A percentile compares a stretch with the other conserved stretches of the same genome.
phyloP scores from a whole-genome alignment of 2,797 vertebrate species.

The Melanotaenia trifasciata region DNA sequence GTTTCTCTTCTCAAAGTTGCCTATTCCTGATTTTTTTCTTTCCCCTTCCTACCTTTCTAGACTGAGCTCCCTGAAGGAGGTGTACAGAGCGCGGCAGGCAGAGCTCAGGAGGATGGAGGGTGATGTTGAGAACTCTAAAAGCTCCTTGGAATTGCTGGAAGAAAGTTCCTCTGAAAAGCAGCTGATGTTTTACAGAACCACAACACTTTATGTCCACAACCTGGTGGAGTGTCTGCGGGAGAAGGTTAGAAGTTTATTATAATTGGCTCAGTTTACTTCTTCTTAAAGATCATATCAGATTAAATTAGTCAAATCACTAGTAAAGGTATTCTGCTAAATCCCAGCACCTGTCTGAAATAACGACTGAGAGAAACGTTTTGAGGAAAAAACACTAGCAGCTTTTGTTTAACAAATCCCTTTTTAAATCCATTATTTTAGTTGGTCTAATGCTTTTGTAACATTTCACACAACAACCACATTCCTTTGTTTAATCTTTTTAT shows the following conservation, averaged over 20 bases:
- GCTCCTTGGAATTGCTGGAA: slow-evolving; percentile 84
- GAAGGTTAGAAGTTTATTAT: slow-evolving; percentile 82
- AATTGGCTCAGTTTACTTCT: not conserved
- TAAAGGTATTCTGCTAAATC: not conserved
- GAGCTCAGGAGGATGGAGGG: slow-evolving; percentile 86
- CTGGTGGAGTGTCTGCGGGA: slow-evolving; percentile 92
- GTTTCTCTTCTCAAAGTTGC: not conserved
- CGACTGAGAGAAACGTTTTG: too few relatives aligned
- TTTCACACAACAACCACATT: not conserved
- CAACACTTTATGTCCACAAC: slow-evolving; percentile 88
- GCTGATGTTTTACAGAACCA: slow-evolving; percentile 89
- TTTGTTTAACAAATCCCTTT: too few relatives aligned
- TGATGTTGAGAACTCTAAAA: slow-evolving; percentile 85
- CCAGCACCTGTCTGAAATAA: too few relatives aligned
- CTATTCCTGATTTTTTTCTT: not conserved
- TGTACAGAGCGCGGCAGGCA: slow-evolving; percentile 88
- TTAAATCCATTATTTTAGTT: too few relatives aligned
- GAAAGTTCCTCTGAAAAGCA: slow-evolving; percentile 80
- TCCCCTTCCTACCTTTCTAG: slow-evolving; percentile 64
- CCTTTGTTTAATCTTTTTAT: not conserved
- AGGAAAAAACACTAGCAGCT: too few relatives aligned
- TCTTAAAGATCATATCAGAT: not conserved
- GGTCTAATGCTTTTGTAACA: not conserved
- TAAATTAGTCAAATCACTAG: not conserved
- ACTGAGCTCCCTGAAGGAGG: slow-evolving; percentile 86